Evolutionary conservation across 2,888 invertebrate genomes (phyloP), one percentile per base, ranked within the genome.

Genomic region (Caenorhabditis sulstoni): DNA sequence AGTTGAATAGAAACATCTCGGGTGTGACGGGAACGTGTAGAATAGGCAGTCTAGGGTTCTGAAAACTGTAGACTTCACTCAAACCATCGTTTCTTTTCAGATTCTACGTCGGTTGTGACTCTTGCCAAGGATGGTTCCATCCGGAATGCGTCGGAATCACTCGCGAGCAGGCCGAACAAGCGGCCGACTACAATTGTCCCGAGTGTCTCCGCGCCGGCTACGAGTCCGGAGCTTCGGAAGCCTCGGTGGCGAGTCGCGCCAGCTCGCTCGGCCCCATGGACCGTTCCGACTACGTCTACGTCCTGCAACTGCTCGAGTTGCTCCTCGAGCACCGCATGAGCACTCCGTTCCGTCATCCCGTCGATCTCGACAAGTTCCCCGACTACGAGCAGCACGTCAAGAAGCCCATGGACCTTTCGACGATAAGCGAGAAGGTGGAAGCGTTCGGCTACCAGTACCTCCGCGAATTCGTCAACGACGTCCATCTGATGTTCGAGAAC

Each of bases 121-220:
- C 95, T 82, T 99, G 99, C 91, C 96, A 97, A 91, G 97, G 96
- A 91, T 99, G 99, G 99, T 98, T 97, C 92, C 98, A 98, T 91
- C 97, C 97, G 8, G 93, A 95, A 73, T 98, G 98, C 91, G 97
- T 98, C 52, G 97, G 97, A 45, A 87, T 83, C 11, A 78, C 78
- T n/a, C 49, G 61, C 3, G 61, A 35, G 16, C 41, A 16, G 0
- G 66, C 96, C 22, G 95, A 96, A 90, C 94, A 94, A 87, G 95
- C 97, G 86, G 97, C 96, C 89, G 96, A 96, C 88, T 99, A 98
- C 90, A 94, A 96, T 85, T 98, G 98, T 92, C 98, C 98, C 0
- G 95, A 95, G 91, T 98, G 98, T 92, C 22, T 44, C 4, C 57
- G 53, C 12, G 45, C 52, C 0, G 79, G 67, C 9, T 80, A 81